Evolutionary conservation across 2,888 invertebrate genomes (phyloP), one percentile per base, ranked within the genome.

Genomic region (Macaria notata): DNA sequence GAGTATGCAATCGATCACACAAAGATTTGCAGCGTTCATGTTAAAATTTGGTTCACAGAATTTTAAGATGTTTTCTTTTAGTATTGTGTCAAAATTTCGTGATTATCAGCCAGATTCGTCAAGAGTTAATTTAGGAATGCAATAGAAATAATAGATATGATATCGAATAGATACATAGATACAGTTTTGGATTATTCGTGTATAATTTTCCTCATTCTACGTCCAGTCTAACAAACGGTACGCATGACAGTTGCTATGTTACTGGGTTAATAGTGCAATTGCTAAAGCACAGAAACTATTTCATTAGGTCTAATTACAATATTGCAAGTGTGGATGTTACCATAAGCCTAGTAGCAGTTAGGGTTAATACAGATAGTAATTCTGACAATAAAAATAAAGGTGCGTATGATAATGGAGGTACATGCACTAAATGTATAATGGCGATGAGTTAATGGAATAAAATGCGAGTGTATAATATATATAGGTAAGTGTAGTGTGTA

Each of bases 61-160:
- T 85, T 88, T 90, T 89, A 91, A 91, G 91, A 91, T 91, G 90
- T 90, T 90, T 91, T 90, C 91, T 88, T 84, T 82, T 71, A 67
- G 70, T 70, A 77, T 79, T 73, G 78, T 85, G 79, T 81, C 75
- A 70, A 66, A 73, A 72, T 75, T 75, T 81, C 75, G 70, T 65
- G 72, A 72, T 75, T 75, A 73, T 72, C 72, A 73, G 68, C 69
- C 71, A 73, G 71, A 70, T 72, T 73, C 78, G 75, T 74, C 78
- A 75, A 78, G 70, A 88, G 87, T 88, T 88, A 88, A 87, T 86
- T 74, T 67, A 81, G 79, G 75, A 72, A 78, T 83, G 78, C 81
- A 79, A 81, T 72, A 82, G 69, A 79, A 79, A 76, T 84, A 77
- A 83, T 82, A 81, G 74, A 72, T 76, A 72, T 72, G 72, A 75